Evolutionary conservation across 2,888 invertebrate species (phyloP), one percentile per base, ranked within the genome.

Genomic region (Dynastes hyllus): DNA sequence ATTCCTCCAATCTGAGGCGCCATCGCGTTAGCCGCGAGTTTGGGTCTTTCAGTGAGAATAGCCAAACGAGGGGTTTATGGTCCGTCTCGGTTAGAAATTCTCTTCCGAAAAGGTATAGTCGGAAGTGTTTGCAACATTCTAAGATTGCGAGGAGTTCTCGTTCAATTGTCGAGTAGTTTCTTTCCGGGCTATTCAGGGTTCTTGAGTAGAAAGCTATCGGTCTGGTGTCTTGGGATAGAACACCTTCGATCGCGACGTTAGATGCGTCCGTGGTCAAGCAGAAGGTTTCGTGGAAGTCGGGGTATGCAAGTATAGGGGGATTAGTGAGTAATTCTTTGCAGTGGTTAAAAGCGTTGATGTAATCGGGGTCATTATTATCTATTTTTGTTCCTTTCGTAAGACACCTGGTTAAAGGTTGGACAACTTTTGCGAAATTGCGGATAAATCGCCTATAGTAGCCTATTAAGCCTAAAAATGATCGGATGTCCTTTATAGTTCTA

Each of bases 381-480:
- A 78, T 71, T 45, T 78, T 65, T 32, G 27, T 63, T 6, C 40
- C 61, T 66, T 70, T 53, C 53, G 70, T 69, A 16, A 82, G 58
- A 67, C 79, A 80, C 67, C 81, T 80, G 13, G 81, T 81, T 8
- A 81, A 29, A 6, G 81, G 82, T 51, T 65, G 50, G 5, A 75
- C 78, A 1, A 82, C 29, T 76, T 79, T 80, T 6, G 80, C 78
- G 55, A 80, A 82, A 32, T 80, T 76, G 4, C 58, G 61, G 29
- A 82, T 80, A 16, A 78, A 81, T 4, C 69, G 50, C 40, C 80
- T 51, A 55, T 80, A 82, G 66, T 76, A 81, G 1, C 81, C 80
- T 45, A 80, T n/a, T 32, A 81, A 45, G 22, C 81, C 81, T 73
- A 81, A 63, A 29, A 81, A 78, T 27, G 73, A 45, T 77, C 78